Conservation (phyloP, 2,113 vertebrate genomes). For the Serinus canaria region DNA sequence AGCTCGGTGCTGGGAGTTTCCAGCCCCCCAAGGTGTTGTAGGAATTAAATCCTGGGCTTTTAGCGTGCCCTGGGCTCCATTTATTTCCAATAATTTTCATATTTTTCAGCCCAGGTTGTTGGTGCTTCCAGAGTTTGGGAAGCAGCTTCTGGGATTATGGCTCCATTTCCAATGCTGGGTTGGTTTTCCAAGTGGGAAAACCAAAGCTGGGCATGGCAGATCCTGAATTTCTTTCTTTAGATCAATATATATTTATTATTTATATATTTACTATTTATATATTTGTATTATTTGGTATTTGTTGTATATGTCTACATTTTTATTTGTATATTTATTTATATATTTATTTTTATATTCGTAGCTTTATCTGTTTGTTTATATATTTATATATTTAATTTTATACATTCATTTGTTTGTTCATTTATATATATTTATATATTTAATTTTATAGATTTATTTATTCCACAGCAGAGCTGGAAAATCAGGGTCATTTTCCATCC, state of each 20-base stretch:
- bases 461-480: background rate
- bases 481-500: background rate
- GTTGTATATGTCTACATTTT: background rate
- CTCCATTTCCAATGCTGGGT: rapidly evolving
- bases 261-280: background rate
- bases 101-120: background rate
- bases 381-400: background rate
- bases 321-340: background rate
- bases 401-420: background rate
- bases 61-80: rapidly evolving
- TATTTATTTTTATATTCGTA: background rate
- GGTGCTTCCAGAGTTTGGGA: background rate
- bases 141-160: background rate
- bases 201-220: background rate
- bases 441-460: background rate
- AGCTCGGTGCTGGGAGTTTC: background rate
- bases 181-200: background rate
- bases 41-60: background rate
- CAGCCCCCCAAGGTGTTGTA: rapidly evolving
- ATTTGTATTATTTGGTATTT: background rate
- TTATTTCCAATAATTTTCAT: background rate
- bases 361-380: background rate
- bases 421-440: background rate
- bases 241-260: too few relatives aligned
- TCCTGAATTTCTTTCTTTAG: background rate